Conservation (phyloP, 2,888 invertebrate genomes). For the Geophilus truncorum region DNA sequence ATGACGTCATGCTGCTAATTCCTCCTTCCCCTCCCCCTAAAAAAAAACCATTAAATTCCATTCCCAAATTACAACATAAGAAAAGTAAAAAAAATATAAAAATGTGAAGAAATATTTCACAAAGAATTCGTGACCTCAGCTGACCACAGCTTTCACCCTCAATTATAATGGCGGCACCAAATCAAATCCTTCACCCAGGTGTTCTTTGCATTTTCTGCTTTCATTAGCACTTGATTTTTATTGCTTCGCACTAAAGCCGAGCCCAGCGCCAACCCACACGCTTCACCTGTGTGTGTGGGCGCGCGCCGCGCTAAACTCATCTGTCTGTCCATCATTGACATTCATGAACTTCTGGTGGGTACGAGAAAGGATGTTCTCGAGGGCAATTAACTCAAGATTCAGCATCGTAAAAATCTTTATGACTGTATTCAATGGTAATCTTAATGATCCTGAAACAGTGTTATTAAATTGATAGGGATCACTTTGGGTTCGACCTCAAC, state of each 20-base stretch:
- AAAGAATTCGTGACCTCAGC: not conserved
- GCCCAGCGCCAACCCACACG: not conserved
- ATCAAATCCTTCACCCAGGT: not conserved
- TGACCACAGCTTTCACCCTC: not conserved
- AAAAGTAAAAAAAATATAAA: not conserved
- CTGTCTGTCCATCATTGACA: constrained; percentile 15
- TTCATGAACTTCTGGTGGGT: constrained; percentile 15
- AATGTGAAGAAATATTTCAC: not conserved
- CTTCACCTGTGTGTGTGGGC: not conserved
- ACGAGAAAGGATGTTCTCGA: not conserved
- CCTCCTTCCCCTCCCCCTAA: too few relatives aligned
- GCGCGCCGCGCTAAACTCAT: not conserved
- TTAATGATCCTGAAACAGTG: constrained; percentile 12
- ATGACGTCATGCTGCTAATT: too few relatives aligned
- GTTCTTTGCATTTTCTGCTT: not conserved
- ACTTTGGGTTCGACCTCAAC: not conserved
- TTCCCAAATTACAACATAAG: not conserved
- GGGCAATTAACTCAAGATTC: constrained; percentile 1
- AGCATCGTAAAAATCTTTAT: not conserved
- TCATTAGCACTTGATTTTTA: constrained; percentile 8
- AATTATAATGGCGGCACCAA: not conserved
- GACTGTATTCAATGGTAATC: constrained; percentile 1
- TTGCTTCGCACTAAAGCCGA: not conserved
- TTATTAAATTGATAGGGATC: constrained; percentile 18
- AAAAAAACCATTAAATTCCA: too few relatives aligned